Conservation (phyloP, 2,888 invertebrate genomes). For the Philonicus albiceps region DNA sequence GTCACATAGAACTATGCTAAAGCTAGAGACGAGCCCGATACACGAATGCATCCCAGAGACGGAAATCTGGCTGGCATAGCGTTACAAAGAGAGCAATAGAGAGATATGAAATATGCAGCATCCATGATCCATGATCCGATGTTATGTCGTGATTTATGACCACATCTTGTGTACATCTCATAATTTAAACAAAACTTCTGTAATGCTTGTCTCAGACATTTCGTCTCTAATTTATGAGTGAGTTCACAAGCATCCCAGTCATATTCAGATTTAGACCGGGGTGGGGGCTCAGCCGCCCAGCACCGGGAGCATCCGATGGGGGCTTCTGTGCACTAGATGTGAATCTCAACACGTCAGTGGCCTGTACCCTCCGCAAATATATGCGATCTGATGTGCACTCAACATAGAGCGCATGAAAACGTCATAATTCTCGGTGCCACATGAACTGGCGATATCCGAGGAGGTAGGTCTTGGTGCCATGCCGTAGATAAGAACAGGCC, state of each 20-base stretch:
- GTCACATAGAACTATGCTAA: conserved; percentile 43
- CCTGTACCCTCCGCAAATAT: not conserved
- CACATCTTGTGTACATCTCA: conserved; percentile 52
- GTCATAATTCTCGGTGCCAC: conserved; percentile 31
- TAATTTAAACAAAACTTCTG: conserved; percentile 53
- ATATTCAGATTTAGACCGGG: conserved; percentile 38
- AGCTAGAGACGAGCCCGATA: conserved; percentile 32
- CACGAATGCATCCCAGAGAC: not conserved
- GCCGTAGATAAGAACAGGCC: conserved; percentile 7
- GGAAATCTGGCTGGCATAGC: conserved; percentile 1
- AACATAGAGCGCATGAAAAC: conserved; percentile 30
- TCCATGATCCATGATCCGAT: conserved; percentile 49
- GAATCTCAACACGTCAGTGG: conserved; percentile 28
- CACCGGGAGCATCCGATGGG: conserved; percentile 7
- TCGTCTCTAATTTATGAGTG: conserved; percentile 48
- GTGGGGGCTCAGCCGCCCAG: conserved; percentile 21
- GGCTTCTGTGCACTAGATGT: conserved; percentile 10
- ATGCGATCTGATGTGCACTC: conserved; percentile 27
- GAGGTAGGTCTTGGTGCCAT: not conserved
- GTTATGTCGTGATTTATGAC: conserved; percentile 51
- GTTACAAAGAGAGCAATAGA: conserved; percentile 11
- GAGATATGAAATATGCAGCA: conserved; percentile 47
- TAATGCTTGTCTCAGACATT: conserved; percentile 49
- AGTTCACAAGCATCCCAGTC: conserved; percentile 44
- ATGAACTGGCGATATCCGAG: conserved; percentile 27